phyloP scores from a whole-genome alignment of 2,113 vertebrate species.

The Chaetops frenatus region DNA sequence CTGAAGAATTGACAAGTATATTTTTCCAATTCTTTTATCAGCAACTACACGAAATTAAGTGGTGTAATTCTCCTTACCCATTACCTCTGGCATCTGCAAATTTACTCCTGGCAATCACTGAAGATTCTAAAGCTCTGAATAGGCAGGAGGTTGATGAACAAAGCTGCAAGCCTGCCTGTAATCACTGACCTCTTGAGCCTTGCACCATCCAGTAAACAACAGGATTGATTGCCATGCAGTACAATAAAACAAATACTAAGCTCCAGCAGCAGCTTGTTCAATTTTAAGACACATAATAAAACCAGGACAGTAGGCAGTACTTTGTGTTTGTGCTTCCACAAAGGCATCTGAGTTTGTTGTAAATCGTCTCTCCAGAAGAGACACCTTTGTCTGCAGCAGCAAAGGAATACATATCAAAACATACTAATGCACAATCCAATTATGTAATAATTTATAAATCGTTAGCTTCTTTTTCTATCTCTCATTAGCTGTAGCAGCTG shows the following conservation, averaged over 20 bases:
- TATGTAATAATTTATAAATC: not conserved
- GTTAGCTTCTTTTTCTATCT: not conserved
- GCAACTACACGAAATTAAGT: not conserved
- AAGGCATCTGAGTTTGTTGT: not conserved
- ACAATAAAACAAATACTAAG: not conserved
- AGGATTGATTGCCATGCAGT: not conserved
- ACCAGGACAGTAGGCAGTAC: not conserved
- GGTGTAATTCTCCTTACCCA: not conserved
- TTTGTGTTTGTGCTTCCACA: not conserved
- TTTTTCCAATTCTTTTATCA: not conserved
- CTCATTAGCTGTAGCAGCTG: not conserved
- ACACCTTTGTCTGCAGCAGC: not conserved
- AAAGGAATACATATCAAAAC: not conserved
- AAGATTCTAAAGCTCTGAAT: not conserved
- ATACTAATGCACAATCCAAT: not conserved
- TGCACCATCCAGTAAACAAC: not conserved
- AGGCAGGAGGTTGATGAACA: not conserved
- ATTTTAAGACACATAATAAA: not conserved
- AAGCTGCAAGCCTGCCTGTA: not conserved
- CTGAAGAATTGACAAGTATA: not conserved
- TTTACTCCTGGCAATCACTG: not conserved
- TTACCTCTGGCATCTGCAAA: conserved; percentile 9
- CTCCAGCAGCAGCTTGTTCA: not conserved
- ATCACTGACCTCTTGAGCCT: not conserved
- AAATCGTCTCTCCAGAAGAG: not conserved